Evolutionary conservation across 2,888 invertebrate genomes (phyloP).

Genomic region (Acheta domesticus): DNA sequence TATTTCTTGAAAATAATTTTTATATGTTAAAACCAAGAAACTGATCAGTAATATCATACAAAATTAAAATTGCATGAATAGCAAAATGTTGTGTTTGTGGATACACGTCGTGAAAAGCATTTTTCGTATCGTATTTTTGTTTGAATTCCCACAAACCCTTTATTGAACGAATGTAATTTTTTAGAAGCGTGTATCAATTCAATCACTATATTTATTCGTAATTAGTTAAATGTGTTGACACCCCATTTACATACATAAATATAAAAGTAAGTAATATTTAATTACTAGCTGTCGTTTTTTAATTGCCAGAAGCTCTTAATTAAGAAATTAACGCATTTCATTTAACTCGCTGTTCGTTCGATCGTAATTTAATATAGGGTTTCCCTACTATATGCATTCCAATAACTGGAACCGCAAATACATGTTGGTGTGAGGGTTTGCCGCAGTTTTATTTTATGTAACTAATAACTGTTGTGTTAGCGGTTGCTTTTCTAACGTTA

Average conservation of each 20-base stretch:
- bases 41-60: too few species aligned
- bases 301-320: neutral
- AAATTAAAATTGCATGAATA: too few species aligned
- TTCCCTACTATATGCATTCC: neutral
- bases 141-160: neutral
- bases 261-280: slow-evolving; percentile 11
- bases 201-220: slow-evolving; percentile 1
- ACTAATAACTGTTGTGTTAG: neutral
- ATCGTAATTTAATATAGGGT: neutral
- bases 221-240: slow-evolving; percentile 18
- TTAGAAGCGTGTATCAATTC: neutral
- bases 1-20: too few species aligned
- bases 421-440: neutral
- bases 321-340: slow-evolving; percentile 9
- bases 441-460: neutral
- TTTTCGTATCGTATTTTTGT: too few species aligned
- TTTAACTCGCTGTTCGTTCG: neutral
- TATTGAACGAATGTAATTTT: slow-evolving; percentile 10
- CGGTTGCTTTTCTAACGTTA: too few species aligned
- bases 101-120: too few species aligned
- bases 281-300: slow-evolving; percentile 1
- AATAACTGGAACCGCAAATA: slow-evolving; percentile 18
- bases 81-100: too few species aligned
- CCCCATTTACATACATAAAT: slow-evolving; percentile 18
- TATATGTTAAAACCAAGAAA: too few species aligned